Base-by-base conservation (phyloP, 2,888 invertebrate genomes). In the Deilephila elpenor region DNA sequence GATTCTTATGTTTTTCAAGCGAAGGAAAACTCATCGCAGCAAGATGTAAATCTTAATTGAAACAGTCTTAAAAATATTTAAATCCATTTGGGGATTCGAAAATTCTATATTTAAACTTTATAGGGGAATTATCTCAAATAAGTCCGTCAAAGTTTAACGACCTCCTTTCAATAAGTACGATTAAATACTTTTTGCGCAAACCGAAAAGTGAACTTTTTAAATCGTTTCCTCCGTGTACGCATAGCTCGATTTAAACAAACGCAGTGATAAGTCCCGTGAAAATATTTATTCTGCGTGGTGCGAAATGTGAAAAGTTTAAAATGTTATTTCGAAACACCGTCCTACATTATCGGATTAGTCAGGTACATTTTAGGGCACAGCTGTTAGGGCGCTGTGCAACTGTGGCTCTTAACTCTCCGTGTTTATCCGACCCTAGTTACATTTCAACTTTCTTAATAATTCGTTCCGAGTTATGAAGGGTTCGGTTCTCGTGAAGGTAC, bases 281-380 rank as follows among this genome's bases (percentile, higher is more conserved):
- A 56, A 25, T 72, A n/a, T 34, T 51, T 62, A 34, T 62, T 62
- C 37, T 17, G 72, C 53, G 29, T 61, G 53, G 32, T 56, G 17
- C 19, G 44, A 14, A 60, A 73, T 59, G 67, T 61, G 53, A 60
- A 60, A 82, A 86, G 83, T 86, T 85, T 82, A 84, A 83, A 82
- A 82, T 84, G 82, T 84, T 86, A 83, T 83, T 82, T 77, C 78
- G 73, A 77, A 76, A 77, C 75, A 80, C 78, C 82, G 79, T 79
- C 77, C 77, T 83, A 86, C 86, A 87, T 90, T 89, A 88, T 85
- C 86, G 87, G 87, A 87, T 90, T 90, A 89, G 83, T 80, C 82
- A 78, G 79, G 79, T 83, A 83, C 86, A 87, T 88, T 87, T 89
- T 86, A 88, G 85, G 83, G 79, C 86, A 81, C 89, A 89, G 86